phyloP scores from a whole-genome alignment of 2,797 vertebrate species.

The Threskiornis aethiopicus region DNA sequence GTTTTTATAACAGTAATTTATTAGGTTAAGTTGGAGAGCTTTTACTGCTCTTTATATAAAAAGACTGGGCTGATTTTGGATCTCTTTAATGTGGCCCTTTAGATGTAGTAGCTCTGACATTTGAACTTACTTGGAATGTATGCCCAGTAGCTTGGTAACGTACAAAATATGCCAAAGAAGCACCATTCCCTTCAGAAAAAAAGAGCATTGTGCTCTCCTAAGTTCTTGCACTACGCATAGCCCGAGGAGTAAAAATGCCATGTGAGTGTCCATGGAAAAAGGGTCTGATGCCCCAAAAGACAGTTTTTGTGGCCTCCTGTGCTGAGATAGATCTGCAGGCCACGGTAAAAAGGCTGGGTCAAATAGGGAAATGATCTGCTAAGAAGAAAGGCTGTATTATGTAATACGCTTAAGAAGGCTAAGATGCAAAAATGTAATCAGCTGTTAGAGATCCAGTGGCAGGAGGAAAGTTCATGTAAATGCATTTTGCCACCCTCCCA shows the following conservation, averaged over 20 bases:
- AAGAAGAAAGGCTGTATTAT: background rate
- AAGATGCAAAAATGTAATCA: background rate
- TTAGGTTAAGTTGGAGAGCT: constrained; percentile 41
- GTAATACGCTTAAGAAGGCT: background rate
- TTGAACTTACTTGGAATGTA: background rate
- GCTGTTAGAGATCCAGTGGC: background rate
- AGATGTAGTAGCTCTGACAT: constrained; percentile 48
- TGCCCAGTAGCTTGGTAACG: background rate
- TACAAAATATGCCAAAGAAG: constrained; percentile 26
- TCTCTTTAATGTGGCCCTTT: constrained; percentile 42
- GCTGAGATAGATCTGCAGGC: background rate
- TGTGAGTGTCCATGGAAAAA: background rate
- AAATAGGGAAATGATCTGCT: background rate
- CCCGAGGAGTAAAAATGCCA: background rate
- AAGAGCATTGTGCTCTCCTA: background rate
- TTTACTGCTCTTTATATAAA: constrained; percentile 48
- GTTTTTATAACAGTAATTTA: constrained; percentile 61
- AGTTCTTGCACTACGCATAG: background rate
- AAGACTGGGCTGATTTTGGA: constrained; percentile 40
- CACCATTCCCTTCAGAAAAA: background rate
- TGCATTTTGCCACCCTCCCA: background rate
- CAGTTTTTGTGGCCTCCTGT: background rate
- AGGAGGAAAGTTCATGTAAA: background rate
- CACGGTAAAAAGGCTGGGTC: background rate
- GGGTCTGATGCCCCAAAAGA: background rate